phyloP scores from a whole-genome alignment of 2,113 vertebrate genomes.

The Pyxicephalus adspersus region DNA sequence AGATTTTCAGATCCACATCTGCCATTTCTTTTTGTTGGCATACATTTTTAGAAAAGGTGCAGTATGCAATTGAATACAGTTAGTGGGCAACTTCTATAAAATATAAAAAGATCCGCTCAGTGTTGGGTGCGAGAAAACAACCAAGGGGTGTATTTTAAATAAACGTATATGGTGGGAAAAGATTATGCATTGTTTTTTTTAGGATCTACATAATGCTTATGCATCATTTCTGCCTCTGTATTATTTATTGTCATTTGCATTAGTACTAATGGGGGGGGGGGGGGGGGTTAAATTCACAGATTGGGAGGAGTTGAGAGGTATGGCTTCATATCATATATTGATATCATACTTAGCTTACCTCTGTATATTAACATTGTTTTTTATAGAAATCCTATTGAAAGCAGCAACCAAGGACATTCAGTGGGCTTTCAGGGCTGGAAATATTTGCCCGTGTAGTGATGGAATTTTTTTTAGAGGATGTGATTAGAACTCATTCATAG shows the following conservation, averaged over 20 bases:
- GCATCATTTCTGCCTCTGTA: conserved; percentile 1
- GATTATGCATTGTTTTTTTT: not conserved
- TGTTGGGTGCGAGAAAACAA: not conserved
- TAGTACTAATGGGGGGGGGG: not conserved
- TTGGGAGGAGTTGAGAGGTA: conserved; percentile 28
- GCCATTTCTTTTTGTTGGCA: not conserved
- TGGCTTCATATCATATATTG: conserved; percentile 10
- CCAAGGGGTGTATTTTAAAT: conserved; percentile 5
- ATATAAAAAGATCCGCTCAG: not conserved
- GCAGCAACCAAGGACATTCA: not conserved
- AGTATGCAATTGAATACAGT: not conserved
- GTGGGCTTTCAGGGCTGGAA: not conserved
- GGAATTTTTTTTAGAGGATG: too few relatives aligned
- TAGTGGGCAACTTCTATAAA: conserved; percentile 18
- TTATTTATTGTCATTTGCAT: conserved; percentile 25
- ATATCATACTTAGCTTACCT: not conserved
- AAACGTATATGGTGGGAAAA: not conserved
- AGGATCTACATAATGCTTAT: not conserved
- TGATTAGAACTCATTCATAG: too few relatives aligned
- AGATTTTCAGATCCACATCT: conserved; percentile 28
- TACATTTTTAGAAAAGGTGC: not conserved
- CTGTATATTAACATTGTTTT: too few relatives aligned
- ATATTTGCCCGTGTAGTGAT: not conserved
- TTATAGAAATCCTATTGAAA: too few relatives aligned
- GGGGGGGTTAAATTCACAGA: conserved; percentile 37